phyloP scores from a whole-genome alignment of 2,888 invertebrate species.

The Tuberolachnus salignus region DNA sequence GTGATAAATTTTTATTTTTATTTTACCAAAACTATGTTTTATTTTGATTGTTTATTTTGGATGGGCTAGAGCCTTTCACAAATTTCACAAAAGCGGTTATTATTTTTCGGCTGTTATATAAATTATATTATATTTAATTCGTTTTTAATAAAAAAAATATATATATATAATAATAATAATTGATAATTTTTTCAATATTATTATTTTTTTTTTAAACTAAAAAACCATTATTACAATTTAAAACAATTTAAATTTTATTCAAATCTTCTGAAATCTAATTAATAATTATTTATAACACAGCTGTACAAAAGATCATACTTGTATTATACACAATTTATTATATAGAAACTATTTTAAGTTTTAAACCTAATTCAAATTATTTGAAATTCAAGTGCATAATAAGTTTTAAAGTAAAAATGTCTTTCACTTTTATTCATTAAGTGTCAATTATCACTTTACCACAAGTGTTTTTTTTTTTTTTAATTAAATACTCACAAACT shows the following conservation, averaged over 20 bases:
- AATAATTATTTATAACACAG: neutral
- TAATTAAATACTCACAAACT: neutral
- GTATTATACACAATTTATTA: neutral
- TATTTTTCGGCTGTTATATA: neutral
- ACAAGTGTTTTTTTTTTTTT: neutral
- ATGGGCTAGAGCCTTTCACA: too few species aligned
- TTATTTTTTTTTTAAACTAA: too few species aligned
- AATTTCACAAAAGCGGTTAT: neutral
- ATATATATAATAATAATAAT: too few species aligned
- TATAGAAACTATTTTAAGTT: neutral
- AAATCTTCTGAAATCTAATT: neutral
- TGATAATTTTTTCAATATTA: too few species aligned
- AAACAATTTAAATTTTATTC: neutral
- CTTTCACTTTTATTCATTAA: neutral
- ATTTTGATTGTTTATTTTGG: constrained; percentile 10
- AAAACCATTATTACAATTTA: neutral
- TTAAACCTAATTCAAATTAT: neutral
- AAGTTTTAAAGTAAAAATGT: neutral
- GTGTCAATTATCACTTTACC: constrained; percentile 7
- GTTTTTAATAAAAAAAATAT: neutral
- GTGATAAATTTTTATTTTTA: constrained; percentile 44
- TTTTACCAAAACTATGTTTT: constrained; percentile 31
- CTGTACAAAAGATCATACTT: neutral
- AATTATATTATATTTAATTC: neutral
- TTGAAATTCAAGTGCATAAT: neutral